phyloP scores from a whole-genome alignment of 2,797 vertebrate genomes.

The Myotis daubentonii region DNA sequence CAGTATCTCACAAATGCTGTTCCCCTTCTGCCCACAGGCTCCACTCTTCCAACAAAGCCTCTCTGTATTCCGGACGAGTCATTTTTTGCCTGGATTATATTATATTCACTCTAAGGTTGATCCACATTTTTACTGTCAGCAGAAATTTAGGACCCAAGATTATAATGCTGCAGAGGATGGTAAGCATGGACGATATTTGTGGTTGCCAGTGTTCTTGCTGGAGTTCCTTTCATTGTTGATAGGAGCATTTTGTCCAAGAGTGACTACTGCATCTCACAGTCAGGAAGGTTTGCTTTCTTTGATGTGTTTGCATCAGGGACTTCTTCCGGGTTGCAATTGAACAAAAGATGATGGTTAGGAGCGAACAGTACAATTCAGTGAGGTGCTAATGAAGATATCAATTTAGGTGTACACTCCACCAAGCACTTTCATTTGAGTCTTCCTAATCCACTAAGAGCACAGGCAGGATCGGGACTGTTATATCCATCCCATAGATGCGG shows the following conservation, averaged over 20 bases:
- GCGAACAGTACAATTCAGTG: fast-evolving
- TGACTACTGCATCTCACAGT: fast-evolving
- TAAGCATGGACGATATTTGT: constrained; percentile 67
- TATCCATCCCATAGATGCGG: not conserved
- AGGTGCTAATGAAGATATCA: not conserved
- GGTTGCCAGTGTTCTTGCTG: fast-evolving
- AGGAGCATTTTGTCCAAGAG: not conserved
- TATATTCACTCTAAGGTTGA: constrained; percentile 88
- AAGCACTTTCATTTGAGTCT: not conserved
- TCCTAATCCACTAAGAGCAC: not conserved
- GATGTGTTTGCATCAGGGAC: not conserved
- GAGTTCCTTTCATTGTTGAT: fast-evolving
- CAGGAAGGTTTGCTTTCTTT: not conserved
- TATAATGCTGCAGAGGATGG: constrained; percentile 90
- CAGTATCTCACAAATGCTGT: not conserved
- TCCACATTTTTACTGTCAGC: constrained; percentile 90
- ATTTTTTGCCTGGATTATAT: constrained; percentile 91
- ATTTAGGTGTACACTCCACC: not conserved
- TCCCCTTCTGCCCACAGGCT: constrained; percentile 79
- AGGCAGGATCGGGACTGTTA: not conserved
- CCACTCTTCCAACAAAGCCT: constrained; percentile 83
- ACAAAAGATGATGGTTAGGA: not conserved
- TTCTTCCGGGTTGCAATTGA: not conserved
- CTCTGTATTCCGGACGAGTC: constrained; percentile 87
- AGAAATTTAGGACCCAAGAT: constrained; percentile 90